A percentile compares a stretch with the other conserved stretches of the same genome.
Evolutionary conservation across 2,113 vertebrate species (phyloP).

Genomic region (Clarias gariepinus): DNA sequence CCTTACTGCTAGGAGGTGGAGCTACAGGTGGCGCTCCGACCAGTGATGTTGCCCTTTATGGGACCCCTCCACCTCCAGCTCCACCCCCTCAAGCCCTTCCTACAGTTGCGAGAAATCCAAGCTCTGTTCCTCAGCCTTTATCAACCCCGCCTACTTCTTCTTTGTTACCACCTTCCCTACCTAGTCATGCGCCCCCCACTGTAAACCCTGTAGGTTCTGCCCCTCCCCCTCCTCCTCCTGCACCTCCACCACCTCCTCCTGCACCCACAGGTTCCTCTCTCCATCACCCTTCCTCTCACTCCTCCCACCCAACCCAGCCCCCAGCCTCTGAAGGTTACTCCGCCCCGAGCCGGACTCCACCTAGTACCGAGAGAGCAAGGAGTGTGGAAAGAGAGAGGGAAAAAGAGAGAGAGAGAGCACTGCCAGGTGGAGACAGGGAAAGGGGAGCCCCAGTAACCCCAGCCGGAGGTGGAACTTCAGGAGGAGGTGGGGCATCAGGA

Average conservation of each 20-base stretch:
- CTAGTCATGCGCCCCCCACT: constrained; percentile 64
- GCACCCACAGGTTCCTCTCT: constrained; percentile 53
- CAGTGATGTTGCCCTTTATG: constrained; percentile 73
- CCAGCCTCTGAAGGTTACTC: constrained; percentile 76
- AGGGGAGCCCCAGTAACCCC: constrained; percentile 68
- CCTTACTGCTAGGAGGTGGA: constrained; percentile 70
- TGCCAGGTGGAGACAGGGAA: constrained; percentile 67
- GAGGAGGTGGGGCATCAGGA: constrained; percentile 80
- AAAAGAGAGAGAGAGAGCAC: constrained; percentile 63
- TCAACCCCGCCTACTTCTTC: constrained; percentile 65
- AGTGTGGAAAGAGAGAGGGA: constrained; percentile 71
- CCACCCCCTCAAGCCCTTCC: constrained; percentile 65
- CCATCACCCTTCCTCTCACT: constrained; percentile 68
- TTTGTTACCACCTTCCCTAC: constrained; percentile 58
- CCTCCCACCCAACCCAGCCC: constrained; percentile 70
- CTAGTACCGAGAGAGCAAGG: constrained; percentile 62
- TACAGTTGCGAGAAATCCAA: constrained; percentile 66
- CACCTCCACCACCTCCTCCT: constrained; percentile 58
- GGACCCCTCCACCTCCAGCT: constrained; percentile 72
- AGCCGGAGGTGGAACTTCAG: constrained; percentile 71
- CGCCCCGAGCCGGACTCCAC: constrained; percentile 73
- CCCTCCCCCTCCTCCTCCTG: constrained; percentile 61
- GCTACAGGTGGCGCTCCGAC: constrained; percentile 60
- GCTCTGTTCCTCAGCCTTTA: constrained; percentile 68
- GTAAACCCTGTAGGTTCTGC: constrained; percentile 72